phyloP scores from a whole-genome alignment of 2,797 vertebrate genomes.

The Geotria australis region DNA sequence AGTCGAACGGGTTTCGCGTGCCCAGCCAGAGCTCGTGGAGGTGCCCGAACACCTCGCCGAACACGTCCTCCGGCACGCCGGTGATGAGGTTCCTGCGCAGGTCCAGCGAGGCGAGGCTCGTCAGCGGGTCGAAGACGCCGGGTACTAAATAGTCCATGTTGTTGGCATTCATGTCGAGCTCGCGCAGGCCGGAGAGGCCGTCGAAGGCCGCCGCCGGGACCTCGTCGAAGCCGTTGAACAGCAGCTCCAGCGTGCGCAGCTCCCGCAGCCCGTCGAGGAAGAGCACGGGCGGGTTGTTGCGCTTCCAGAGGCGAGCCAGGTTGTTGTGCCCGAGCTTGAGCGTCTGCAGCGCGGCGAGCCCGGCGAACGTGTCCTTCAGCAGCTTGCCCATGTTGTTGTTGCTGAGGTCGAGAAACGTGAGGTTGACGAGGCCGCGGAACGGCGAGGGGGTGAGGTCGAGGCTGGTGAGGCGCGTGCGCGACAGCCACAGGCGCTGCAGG shows the following conservation, averaged over 20 bases:
- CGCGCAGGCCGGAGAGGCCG: background rate
- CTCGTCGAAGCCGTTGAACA: background rate
- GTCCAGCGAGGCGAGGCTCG: background rate
- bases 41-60: background rate
- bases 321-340: background rate
- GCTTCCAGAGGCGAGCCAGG: background rate
- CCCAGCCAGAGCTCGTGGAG: background rate
- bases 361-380: background rate
- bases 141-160: background rate
- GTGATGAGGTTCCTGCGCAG: background rate
- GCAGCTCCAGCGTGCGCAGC: background rate
- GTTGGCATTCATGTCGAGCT: background rate
- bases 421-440: background rate
- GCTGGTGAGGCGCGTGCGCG: background rate
- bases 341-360: background rate
- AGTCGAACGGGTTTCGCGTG: background rate
- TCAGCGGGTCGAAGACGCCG: background rate
- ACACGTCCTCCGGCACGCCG: background rate
- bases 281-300: background rate
- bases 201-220: background rate
- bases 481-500: background rate
- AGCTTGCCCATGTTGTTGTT: background rate
- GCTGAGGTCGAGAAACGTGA: background rate
- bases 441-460: background rate
- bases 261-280: background rate